phyloP scores from a whole-genome alignment of 1,140 invertebrate genomes.

The Leptoteleia sp. region DNA sequence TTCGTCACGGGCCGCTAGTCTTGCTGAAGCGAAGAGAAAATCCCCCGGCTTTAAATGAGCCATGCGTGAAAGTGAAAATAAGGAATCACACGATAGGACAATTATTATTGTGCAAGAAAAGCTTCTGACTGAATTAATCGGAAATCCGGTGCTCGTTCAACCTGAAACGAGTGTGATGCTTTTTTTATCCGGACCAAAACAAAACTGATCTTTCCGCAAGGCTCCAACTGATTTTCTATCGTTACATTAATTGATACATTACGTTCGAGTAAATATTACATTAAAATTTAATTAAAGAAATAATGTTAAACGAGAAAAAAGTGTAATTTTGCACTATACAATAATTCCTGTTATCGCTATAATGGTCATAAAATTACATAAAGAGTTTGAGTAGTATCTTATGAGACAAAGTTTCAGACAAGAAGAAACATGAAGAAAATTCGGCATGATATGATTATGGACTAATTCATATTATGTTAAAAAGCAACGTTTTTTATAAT shows the following conservation, averaged over 20 bases:
- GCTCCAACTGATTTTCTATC: no score
- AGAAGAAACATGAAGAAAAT: conserved; percentile 22
- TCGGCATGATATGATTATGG: conserved; percentile 34
- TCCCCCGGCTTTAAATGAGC: conserved; percentile 69
- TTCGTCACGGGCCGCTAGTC: conserved; percentile 68
- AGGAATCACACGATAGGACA: conserved; percentile 64
- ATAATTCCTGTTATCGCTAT: no score
- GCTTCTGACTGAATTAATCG: conserved; percentile 44
- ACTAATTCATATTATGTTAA: conserved; percentile 12
- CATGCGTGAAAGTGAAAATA: conserved; percentile 71
- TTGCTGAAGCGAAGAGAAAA: conserved; percentile 68
- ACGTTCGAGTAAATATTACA: no score
- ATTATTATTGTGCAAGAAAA: conserved; percentile 65
- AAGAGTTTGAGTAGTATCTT: conserved; percentile 13
- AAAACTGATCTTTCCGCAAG: background rate
- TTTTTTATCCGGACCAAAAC: background rate
- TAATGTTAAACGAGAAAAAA: no score
- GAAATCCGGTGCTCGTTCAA: conserved; percentile 57
- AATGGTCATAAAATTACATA: conserved; percentile 39
- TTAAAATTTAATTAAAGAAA: no score
- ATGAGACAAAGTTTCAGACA: conserved; percentile 12
- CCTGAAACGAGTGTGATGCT: conserved; percentile 31
- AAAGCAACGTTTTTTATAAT: conserved; percentile 32
- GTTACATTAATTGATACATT: no score
- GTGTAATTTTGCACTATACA: no score